Evolutionary conservation across 1,140 invertebrate species (phyloP).

Genomic region (Amyelois transitella): DNA sequence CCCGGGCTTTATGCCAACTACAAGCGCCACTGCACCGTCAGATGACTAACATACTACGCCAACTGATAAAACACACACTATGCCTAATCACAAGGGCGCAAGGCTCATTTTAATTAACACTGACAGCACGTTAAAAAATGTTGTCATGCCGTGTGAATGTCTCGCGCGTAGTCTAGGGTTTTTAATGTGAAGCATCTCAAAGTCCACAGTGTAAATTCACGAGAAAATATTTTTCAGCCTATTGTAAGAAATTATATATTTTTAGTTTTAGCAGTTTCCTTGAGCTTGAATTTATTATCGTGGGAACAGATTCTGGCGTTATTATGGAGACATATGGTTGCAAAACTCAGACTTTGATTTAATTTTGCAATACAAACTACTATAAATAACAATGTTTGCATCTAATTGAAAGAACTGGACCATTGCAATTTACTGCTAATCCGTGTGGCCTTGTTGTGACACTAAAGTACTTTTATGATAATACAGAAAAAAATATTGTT

Average conservation of each 20-base stretch:
- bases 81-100: slow-evolving; percentile 15
- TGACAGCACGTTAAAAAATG: slow-evolving; percentile 16
- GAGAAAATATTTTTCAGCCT: slow-evolving; percentile 22
- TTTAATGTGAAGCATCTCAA: slow-evolving; percentile 58
- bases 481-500: not conserved
- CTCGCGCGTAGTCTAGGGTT: slow-evolving; percentile 58
- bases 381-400: slow-evolving; percentile 1
- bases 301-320: not conserved
- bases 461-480: not conserved
- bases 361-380: not conserved
- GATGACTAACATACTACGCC: slow-evolving; percentile 14
- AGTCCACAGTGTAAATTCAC: slow-evolving; percentile 38
- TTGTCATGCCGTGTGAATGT: slow-evolving; percentile 43
- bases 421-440: not conserved
- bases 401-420: not conserved
- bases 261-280: slow-evolving; percentile 21
- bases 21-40: slow-evolving; percentile 57
- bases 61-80: slow-evolving; percentile 5
- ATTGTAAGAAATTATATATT: slow-evolving; percentile 29
- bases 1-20: slow-evolving; percentile 57
- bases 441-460: not conserved
- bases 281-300: slow-evolving; percentile 7
- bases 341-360: not conserved
- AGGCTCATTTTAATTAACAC: slow-evolving; percentile 17
- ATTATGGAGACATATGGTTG: not conserved